A percentile compares a stretch with the other conserved stretches of the same genome.
These are phyloP conservation scores for Carassius auratus DNA, from an alignment of 2,113 vertebrate genomes.

Conservation along the genomic window DNA sequence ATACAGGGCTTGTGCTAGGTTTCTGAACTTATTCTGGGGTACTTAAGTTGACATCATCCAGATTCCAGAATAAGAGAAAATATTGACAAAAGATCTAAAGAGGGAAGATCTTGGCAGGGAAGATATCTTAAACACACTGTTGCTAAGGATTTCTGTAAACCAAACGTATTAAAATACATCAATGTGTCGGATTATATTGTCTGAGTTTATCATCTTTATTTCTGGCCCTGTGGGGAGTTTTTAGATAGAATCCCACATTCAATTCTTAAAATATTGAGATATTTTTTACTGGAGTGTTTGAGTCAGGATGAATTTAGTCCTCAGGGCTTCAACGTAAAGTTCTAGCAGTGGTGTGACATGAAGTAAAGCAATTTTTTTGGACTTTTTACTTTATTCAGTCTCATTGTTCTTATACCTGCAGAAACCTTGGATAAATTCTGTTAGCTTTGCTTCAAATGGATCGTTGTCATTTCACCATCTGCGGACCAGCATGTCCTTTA, in stretches of 20 bases:
- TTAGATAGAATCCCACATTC: conserved; percentile 65
- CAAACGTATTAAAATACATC: conserved; percentile 63
- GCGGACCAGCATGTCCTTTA: conserved; percentile 80
- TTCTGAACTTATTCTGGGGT: conserved; percentile 28
- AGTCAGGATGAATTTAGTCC: conserved; percentile 41
- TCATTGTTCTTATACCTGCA: conserved; percentile 81
- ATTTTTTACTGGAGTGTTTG: conserved; percentile 67
- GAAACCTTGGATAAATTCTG: conserved; percentile 72
- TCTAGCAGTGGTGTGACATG: conserved; percentile 66
- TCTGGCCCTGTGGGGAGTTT: conserved; percentile 63
- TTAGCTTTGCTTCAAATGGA: conserved; percentile 78
- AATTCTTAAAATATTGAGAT: conserved; percentile 72
- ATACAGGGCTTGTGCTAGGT: not conserved
- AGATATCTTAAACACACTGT: conserved; percentile 65
- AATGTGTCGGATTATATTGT: conserved; percentile 61
- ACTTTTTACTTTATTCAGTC: conserved; percentile 73
- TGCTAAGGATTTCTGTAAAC: conserved; percentile 64
- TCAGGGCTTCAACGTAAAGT: conserved; percentile 45
- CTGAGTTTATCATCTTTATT: conserved; percentile 67
- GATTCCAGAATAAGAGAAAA: conserved; percentile 33
- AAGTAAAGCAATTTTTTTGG: conserved; percentile 60
- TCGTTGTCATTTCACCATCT: conserved; percentile 89
- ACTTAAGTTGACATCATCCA: conserved; percentile 17
- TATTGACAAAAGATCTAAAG: conserved; percentile 66
- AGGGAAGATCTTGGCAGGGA: conserved; percentile 50